Evolutionary conservation across 2,888 invertebrate species (phyloP).

Genomic region (Tetramorium bicarinatum): DNA sequence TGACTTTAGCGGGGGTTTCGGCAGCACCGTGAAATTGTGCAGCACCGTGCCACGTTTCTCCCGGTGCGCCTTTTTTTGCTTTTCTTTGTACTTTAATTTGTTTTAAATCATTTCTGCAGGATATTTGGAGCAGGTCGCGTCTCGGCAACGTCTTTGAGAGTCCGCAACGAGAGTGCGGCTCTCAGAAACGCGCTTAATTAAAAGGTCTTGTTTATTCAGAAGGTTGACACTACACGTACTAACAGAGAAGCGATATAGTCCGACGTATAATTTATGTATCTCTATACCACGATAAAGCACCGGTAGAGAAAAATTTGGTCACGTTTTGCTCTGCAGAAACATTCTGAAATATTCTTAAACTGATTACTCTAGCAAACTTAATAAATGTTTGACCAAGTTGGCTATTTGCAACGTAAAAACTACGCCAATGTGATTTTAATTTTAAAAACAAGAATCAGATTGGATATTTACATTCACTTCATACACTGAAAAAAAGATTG

Average conservation of each 20-base stretch:
- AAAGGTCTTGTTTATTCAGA: constrained; percentile 67
- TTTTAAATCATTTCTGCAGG: constrained; percentile 46
- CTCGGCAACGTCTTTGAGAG: constrained; percentile 49
- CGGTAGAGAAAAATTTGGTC: constrained; percentile 18
- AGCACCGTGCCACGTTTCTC: too few relatives aligned
- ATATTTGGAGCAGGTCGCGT: constrained; percentile 51
- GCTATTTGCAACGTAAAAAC: not conserved
- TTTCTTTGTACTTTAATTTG: constrained; percentile 32
- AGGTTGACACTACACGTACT: constrained; percentile 48
- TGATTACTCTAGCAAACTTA: not conserved
- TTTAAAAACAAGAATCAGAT: not conserved
- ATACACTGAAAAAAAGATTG: too few relatives aligned
- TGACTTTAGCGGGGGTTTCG: too few relatives aligned
- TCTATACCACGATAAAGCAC: not conserved
- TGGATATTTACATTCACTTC: not conserved
- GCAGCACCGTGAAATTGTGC: constrained; percentile 36
- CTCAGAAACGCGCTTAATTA: constrained; percentile 64
- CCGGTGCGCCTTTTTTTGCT: not conserved
- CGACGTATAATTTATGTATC: constrained; percentile 28
- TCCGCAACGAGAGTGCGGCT: constrained; percentile 16
- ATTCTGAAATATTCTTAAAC: not conserved
- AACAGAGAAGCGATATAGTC: constrained; percentile 33
- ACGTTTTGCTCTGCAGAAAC: not conserved
- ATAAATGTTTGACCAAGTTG: constrained; percentile 7
- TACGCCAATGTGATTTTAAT: not conserved